A percentile compares a stretch with the other conserved stretches of the same genome.
Conservation (phyloP, 2,797 vertebrate species). For the Selene dorsalis region DNA sequence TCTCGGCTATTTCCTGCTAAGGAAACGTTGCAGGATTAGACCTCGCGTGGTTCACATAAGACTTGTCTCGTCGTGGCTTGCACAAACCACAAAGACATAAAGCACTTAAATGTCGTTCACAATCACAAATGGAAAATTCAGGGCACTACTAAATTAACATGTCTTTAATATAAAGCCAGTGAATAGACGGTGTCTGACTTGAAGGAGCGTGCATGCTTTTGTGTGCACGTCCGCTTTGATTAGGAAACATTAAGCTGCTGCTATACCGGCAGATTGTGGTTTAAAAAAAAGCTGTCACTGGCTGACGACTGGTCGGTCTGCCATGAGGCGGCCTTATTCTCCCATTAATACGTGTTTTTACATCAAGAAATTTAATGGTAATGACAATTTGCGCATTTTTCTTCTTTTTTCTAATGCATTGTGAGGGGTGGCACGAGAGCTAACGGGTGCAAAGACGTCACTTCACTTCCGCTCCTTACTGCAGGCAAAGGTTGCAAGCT, state of each 20-base stretch:
- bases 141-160: too few species aligned
- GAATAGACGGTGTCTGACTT: slow-evolving; percentile 43
- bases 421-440: slow-evolving; percentile 4
- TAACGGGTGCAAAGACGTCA: slow-evolving; percentile 36
- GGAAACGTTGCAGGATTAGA: slow-evolving; percentile 64
- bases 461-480: slow-evolving; percentile 39
- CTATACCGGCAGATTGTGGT: slow-evolving; percentile 52
- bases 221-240: slow-evolving; percentile 70
- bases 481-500: slow-evolving; percentile 22
- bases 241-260: slow-evolving; percentile 68
- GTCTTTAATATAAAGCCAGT: not conserved
- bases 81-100: rapidly evolving
- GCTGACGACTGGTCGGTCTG: not conserved
- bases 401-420: slow-evolving; percentile 18
- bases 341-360: not conserved
- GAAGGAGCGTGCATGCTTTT: slow-evolving; percentile 70
- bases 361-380: not conserved
- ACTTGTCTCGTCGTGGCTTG: not conserved
- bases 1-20: slow-evolving; percentile 41
- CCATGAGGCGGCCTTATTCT: not conserved
- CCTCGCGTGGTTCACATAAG: slow-evolving; percentile 52
- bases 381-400: not conserved
- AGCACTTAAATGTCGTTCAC: rapidly evolving
- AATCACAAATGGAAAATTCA: rapidly evolving
- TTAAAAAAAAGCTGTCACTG: not conserved